These are phyloP conservation scores for Melikaiella ostensackeni DNA, from an alignment of 2,888 invertebrate genomes.

Conservation along the genomic window DNA sequence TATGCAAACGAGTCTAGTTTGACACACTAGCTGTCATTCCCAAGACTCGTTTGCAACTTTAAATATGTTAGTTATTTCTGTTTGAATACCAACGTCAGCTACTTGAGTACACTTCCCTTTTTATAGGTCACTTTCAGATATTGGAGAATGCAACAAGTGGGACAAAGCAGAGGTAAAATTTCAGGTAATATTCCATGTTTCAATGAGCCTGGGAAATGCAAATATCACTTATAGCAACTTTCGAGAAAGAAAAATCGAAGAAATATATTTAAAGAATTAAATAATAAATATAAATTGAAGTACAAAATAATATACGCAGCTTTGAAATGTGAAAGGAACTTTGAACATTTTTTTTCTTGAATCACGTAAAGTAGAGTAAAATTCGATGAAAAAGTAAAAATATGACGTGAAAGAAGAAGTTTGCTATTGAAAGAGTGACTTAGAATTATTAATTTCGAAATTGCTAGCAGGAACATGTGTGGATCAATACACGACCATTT, in stretches of 20 bases:
- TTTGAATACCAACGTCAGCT: neutral
- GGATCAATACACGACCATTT: conserved; percentile 9
- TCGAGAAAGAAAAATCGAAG: neutral
- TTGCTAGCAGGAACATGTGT: neutral
- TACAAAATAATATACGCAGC: no score
- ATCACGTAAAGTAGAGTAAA: no score
- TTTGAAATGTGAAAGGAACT: no score
- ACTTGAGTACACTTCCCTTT: conserved; percentile 15
- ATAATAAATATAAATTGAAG: no score
- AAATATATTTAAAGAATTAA: neutral
- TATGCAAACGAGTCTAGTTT: no score
- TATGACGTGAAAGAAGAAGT: neutral
- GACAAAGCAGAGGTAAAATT: conserved; percentile 27
- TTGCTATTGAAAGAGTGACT: neutral
- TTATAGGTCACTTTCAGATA: conserved; percentile 34
- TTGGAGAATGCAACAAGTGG: conserved; percentile 33
- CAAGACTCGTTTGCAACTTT: neutral
- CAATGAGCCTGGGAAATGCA: neutral
- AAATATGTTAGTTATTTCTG: neutral
- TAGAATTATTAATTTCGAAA: neutral
- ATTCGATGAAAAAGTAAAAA: neutral
- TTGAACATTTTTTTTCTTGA: no score
- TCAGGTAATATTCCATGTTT: conserved; percentile 6
- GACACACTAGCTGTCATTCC: no score
- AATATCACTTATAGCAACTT: neutral